Base-by-base conservation (phyloP, 2,888 invertebrate genomes). In the Incurvaria masculella region DNA sequence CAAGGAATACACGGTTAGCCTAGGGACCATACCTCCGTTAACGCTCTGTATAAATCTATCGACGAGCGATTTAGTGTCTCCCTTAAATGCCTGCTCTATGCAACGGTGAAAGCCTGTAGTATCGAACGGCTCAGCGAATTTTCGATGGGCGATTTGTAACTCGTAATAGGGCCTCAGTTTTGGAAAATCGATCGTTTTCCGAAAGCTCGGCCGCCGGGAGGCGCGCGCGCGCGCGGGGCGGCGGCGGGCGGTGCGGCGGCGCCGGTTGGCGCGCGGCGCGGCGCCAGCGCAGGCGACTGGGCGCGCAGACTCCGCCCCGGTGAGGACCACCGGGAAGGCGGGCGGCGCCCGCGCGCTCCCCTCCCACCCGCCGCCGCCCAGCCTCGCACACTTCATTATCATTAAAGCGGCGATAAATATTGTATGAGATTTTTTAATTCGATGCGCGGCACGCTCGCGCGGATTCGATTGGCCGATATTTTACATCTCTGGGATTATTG, bases 311-410 rank as follows among this genome's bases (percentile, higher is more conserved):
- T 68, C 75, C 72, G 69, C 76, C 74, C 75, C 75, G 72, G 72
- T 68, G 68, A 59, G 68, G 80, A 80, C 79, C 80, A 79, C 79
- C 79, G 78, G 76, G 73, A 72, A 68, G 70, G 79, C 33, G 46
- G 51, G 51, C 49, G 46, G 51, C 19, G 40, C 47, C 73, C 67
- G 73, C 75, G 75, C 75, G 74, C 75, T 69, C 69, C 66, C 58
- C 50, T 55, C 61, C 11, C 58, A 59, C 58, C 50, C 63, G 61
- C 59, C 64, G 5, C 5, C 23, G 23, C 23, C 23, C 23, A 23
- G 5, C 23, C 5, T 21, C 38, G 42, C 42, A 42, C 33, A 8
- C 33, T 43, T 42, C 43, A 46, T 47, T 42, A 43, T 33, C 33
- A 33, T 33, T 33, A 33, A 33, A 38, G 20, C 41, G 27, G 18